Evolutionary conservation across 2,888 invertebrate species (phyloP), one percentile per base, ranked within the genome.

Genomic region (Ethmia dodecea): DNA sequence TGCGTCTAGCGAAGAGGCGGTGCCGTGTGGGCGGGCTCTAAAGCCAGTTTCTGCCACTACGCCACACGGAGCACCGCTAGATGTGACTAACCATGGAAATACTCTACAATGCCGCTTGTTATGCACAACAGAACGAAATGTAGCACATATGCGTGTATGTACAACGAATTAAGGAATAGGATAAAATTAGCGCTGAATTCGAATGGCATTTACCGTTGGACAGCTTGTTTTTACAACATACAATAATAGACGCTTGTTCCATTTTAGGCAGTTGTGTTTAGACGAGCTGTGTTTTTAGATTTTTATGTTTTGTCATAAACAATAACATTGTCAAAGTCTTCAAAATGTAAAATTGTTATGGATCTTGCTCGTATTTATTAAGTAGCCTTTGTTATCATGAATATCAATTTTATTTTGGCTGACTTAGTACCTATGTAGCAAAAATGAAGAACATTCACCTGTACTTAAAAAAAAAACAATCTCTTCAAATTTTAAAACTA

Each of bases 31-130:
- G 80, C 71, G 75, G 76, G 61, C 62, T 59, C 45, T 51, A 48
- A 56, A 79, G 71, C 79, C 54, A 67, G 80, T 79, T 78, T 67
- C 68, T 66, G 67, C 65, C 66, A 77, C 73, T 71, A 76, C 66
- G 71, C 49, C 67, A 74, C 76, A 64, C 75, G 71, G 58, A 56
- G 60, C 66, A 72, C 73, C 68, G 72, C 77, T 75, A 72, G 66
- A 57, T 58, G 63, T 63, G 64, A 67, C 62, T 60, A 60, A 67
- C 58, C 58, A 60, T 50, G 49, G 46, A 60, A 56, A 61, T 59
- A 57, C 54, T 53, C 55, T 71, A 67, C 76, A 75, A 57, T 57
- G 68, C 68, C 43, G 67, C 51, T 60, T 47, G 40, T 45, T 42
- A 40, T 41, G 34, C 40, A 43, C 24, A 28, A 35, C 14, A 36